Conservation (phyloP, 53 echinoderm and acorn worm genomes). For the Pentamera pediparva region DNA sequence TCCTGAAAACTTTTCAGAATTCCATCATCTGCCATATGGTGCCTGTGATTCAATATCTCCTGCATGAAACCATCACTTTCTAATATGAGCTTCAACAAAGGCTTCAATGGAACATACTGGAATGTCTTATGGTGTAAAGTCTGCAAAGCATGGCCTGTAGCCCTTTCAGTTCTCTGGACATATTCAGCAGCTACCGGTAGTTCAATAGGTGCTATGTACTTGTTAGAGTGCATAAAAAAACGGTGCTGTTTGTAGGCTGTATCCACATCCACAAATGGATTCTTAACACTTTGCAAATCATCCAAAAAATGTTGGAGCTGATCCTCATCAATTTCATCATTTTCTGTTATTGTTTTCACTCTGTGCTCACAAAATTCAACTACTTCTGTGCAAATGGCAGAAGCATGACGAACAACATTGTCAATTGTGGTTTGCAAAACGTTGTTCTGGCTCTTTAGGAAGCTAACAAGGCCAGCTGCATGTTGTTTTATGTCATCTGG, state of each 20-base stretch:
- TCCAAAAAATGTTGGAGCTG: conserved; percentile 19
- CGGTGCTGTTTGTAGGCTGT: conserved; percentile 22
- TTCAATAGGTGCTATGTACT: conserved; percentile 31
- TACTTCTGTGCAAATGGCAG: conserved; percentile 11
- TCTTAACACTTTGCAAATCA: conserved; percentile 30
- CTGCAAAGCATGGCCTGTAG: conserved; percentile 42
- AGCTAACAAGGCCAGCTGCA: conserved; percentile 16
- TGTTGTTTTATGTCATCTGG: not conserved
- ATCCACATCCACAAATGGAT: conserved; percentile 34
- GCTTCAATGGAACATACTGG: conserved; percentile 46
- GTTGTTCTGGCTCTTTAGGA: not conserved
- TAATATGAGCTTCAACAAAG: conserved; percentile 24
- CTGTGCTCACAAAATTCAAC: conserved; percentile 36
- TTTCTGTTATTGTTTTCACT: conserved; percentile 14
- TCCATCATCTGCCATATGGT: conserved; percentile 30
- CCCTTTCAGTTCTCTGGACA: conserved; percentile 24
- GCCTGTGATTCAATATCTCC: conserved; percentile 17
- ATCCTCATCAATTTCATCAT: conserved; percentile 22
- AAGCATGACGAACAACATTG: not conserved
- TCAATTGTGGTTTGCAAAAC: not conserved
- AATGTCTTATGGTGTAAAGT: conserved; percentile 36
- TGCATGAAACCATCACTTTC: conserved; percentile 32
- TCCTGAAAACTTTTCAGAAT: conserved; percentile 44
- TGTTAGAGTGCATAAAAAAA: conserved; percentile 30
- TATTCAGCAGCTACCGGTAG: conserved; percentile 30